Conservation (phyloP, 2,113 vertebrate species). For the Hydrolagus affinis region DNA sequence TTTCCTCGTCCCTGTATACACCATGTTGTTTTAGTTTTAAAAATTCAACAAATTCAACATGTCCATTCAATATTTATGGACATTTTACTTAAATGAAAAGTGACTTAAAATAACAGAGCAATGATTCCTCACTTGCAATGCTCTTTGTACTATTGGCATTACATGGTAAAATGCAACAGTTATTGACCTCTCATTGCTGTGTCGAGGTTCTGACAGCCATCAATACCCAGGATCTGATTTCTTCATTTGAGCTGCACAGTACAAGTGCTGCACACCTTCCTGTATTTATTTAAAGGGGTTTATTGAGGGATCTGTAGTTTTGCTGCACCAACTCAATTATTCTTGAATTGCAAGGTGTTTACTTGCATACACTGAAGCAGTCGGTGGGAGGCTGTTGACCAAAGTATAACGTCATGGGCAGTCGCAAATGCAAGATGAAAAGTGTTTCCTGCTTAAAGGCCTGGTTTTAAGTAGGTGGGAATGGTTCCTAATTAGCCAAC, state of each 20-base stretch:
- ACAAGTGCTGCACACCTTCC: conserved; percentile 42
- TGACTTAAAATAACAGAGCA: conserved; percentile 20
- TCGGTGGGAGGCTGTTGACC: conserved; percentile 78
- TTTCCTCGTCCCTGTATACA: neutral
- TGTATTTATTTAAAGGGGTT: conserved; percentile 50
- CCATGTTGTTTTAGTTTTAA: neutral
- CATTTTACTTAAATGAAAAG: conserved; percentile 19
- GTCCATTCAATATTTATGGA: neutral
- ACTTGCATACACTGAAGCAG: conserved; percentile 68
- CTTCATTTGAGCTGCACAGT: conserved; percentile 51
- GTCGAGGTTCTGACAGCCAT: conserved; percentile 50
- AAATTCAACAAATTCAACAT: neutral
- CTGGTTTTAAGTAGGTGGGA: conserved; percentile 86
- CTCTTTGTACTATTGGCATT: neutral
- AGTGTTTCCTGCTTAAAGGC: conserved; percentile 81
- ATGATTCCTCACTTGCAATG: conserved; percentile 12
- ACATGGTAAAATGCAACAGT: conserved; percentile 23
- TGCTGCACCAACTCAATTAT: conserved; percentile 76
- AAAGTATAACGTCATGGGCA: conserved; percentile 74
- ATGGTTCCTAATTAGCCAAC: conserved; percentile 84
- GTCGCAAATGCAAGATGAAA: conserved; percentile 67
- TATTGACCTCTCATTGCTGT: conserved; percentile 29
- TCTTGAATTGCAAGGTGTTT: conserved; percentile 71
- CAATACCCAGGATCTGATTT: conserved; percentile 52
- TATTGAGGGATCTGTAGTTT: conserved; percentile 45